A percentile compares a stretch with the other conserved stretches of the same genome.
These are phyloP conservation scores for Eufriesea mexicana DNA, from an alignment of 1,140 invertebrate genomes.

Conservation along the genomic window DNA sequence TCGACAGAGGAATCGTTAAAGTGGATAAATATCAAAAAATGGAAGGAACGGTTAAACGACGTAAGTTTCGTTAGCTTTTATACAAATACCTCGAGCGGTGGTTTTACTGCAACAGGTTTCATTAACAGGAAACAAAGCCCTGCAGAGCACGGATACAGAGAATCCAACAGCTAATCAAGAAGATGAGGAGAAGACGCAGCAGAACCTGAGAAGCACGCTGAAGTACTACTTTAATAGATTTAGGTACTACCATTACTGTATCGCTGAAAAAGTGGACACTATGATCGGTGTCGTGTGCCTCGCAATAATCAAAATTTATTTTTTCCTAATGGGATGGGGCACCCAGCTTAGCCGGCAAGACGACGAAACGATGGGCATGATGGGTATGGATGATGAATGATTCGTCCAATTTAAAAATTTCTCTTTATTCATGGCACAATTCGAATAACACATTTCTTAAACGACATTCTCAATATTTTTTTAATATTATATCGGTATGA, in stretches of 20 bases:
- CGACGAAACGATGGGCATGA: background rate
- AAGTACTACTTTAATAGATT: constrained; percentile 61
- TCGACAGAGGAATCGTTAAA: background rate
- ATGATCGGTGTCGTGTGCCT: constrained; percentile 32
- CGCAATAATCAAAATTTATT: constrained; percentile 51
- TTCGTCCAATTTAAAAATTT: background rate
- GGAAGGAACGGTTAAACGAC: background rate
- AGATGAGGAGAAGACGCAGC: background rate
- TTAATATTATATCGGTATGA: too few relatives aligned
- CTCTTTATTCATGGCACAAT: background rate
- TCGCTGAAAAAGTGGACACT: constrained; percentile 46
- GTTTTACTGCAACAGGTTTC: constrained; percentile 26
- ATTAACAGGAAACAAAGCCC: constrained; percentile 2
- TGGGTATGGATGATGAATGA: background rate
- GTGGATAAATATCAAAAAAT: background rate
- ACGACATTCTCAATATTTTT: too few relatives aligned
- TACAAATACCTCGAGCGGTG: background rate
- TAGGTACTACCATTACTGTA: constrained; percentile 61
- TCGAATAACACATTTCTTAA: too few relatives aligned
- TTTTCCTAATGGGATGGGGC: constrained; percentile 34
- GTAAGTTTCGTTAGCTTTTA: constrained; percentile 9
- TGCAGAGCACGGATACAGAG: background rate
- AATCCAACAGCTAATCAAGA: background rate
- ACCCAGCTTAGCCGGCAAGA: background rate
- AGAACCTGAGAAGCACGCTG: background rate